Percentiles rank a stretch among this genome's conserved stretches.
Conservation (phyloP, 2,797 vertebrate genomes). For the Mionectes olivaceus region DNA sequence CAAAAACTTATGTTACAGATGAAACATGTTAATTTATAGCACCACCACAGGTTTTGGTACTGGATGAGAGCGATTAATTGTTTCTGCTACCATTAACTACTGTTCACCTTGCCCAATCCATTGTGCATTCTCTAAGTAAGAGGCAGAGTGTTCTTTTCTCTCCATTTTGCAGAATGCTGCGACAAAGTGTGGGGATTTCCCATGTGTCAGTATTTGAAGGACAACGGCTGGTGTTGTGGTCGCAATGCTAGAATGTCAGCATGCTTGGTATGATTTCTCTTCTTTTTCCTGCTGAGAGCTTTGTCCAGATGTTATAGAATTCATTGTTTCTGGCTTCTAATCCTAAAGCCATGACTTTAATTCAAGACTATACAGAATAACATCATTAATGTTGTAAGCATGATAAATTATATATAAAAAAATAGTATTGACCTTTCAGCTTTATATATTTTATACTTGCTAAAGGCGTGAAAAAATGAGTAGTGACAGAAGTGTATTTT, state of each 20-base stretch:
- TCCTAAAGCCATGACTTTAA: slow-evolving; percentile 51
- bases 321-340: slow-evolving; percentile 56
- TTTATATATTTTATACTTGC: neutral
- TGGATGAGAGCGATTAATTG: slow-evolving; percentile 19
- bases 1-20: slow-evolving; percentile 22
- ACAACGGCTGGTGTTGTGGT: slow-evolving; percentile 79
- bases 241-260: slow-evolving; percentile 85
- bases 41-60: slow-evolving; percentile 17
- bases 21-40: slow-evolving; percentile 19
- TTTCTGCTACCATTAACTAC: slow-evolving; percentile 37
- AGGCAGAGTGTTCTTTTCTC: slow-evolving; percentile 5
- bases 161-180: slow-evolving; percentile 61
- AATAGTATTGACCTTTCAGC: slow-evolving; percentile 35
- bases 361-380: slow-evolving; percentile 35
- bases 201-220: slow-evolving; percentile 81
- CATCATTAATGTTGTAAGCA: slow-evolving; percentile 56
- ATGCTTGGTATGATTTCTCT: slow-evolving; percentile 79
- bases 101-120: slow-evolving; percentile 37
- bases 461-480: slow-evolving; percentile 36
- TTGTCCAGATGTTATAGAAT: slow-evolving; percentile 60
- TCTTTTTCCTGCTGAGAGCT: slow-evolving; percentile 3
- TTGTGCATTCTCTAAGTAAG: slow-evolving; percentile 35
- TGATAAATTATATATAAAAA: slow-evolving; percentile 53
- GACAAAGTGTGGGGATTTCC: slow-evolving; percentile 81
- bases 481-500: slow-evolving; percentile 45